Evolutionary conservation across 1,140 invertebrate genomes (phyloP).

Genomic region (Anagrus nilaparvatae): DNA sequence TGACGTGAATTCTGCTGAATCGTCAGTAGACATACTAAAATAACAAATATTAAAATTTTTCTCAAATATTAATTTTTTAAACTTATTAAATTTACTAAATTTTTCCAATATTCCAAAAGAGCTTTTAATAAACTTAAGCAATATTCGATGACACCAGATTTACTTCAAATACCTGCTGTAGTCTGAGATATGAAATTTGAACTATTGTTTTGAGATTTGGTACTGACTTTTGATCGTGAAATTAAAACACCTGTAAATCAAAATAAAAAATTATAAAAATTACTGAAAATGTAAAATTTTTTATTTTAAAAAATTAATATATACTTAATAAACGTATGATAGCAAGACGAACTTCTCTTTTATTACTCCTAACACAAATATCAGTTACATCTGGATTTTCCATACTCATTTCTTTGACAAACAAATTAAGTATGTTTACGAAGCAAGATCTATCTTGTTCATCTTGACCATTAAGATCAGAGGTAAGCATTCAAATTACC

Average conservation of each 20-base stretch:
- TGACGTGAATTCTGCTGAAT: constrained; percentile 67
- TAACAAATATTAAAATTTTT: constrained; percentile 7
- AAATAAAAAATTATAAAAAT: constrained; percentile 11
- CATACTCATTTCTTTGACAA: constrained; percentile 73
- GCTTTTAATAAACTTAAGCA: constrained; percentile 71
- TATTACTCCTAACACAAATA: constrained; percentile 50
- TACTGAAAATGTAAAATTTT: constrained; percentile 1
- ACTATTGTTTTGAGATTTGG: constrained; percentile 49
- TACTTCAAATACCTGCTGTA: constrained; percentile 66
- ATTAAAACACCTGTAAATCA: constrained; percentile 55
- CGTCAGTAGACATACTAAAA: constrained; percentile 40
- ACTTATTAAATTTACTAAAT: constrained; percentile 24
- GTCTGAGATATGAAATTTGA: constrained; percentile 61
- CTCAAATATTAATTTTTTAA: neutral
- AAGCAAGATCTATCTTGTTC: constrained; percentile 70
- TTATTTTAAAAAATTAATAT: constrained; percentile 32
- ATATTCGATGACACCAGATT: constrained; percentile 70
- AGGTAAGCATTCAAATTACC: constrained; percentile 82
- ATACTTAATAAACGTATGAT: constrained; percentile 70
- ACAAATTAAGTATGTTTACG: constrained; percentile 59
- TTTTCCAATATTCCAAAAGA: constrained; percentile 76
- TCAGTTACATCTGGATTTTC: constrained; percentile 45
- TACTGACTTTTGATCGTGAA: constrained; percentile 60
- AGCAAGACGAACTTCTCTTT: constrained; percentile 75
- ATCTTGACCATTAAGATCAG: constrained; percentile 75